phyloP scores from a whole-genome alignment of 35 echinoderm and acorn worm genomes.

The Amphiura filiformis region DNA sequence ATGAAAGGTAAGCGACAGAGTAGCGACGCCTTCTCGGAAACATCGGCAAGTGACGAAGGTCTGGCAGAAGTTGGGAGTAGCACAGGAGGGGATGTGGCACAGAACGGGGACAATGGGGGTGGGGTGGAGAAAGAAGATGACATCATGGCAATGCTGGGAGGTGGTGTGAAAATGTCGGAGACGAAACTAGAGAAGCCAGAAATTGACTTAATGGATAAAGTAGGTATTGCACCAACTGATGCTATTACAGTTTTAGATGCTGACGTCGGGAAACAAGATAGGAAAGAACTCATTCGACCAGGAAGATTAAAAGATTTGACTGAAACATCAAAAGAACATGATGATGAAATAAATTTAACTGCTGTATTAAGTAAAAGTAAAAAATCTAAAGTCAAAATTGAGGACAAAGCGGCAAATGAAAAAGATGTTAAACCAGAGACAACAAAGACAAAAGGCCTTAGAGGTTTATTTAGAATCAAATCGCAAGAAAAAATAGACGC shows the following conservation, averaged over 20 bases:
- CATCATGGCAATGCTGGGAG: constrained; percentile 44
- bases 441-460: too few species aligned
- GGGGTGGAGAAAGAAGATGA: constrained; percentile 34
- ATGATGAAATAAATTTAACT: too few species aligned
- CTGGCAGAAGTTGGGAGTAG: constrained; percentile 1
- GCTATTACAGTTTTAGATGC: not conserved
- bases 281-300: not conserved
- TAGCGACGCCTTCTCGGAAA: constrained; percentile 1
- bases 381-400: too few species aligned
- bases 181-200: not conserved
- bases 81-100: constrained; percentile 12
- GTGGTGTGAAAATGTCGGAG: not conserved
- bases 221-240: not conserved
- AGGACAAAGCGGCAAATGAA: too few species aligned
- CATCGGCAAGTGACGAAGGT: constrained; percentile 21
- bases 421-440: too few species aligned
- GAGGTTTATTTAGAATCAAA: too few species aligned
- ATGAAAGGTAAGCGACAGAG: constrained; percentile 10
- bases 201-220: not conserved
- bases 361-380: too few species aligned
- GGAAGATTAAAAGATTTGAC: too few species aligned
- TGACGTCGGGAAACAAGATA: not conserved
- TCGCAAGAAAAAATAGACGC: too few species aligned
- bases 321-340: too few species aligned
- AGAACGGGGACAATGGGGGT: not conserved